Evolutionary conservation across 2,888 invertebrate genomes (phyloP).

Genomic region (Rhingia rostrata): DNA sequence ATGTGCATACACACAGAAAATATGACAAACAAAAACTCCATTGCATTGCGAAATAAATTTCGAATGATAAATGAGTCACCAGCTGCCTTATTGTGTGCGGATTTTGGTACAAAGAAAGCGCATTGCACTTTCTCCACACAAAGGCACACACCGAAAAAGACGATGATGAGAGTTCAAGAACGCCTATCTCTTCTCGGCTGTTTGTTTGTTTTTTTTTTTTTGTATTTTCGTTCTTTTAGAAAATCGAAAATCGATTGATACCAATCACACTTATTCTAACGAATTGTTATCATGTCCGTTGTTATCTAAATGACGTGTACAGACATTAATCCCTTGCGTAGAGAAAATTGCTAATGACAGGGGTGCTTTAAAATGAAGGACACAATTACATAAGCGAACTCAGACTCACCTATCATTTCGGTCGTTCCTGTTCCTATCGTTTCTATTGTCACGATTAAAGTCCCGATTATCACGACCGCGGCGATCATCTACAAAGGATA

Average conservation of each 20-base stretch:
- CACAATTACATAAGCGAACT: not conserved
- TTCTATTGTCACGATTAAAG: constrained; percentile 77
- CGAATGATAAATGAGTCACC: constrained; percentile 34
- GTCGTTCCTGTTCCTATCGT: constrained; percentile 65
- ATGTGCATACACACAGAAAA: not conserved
- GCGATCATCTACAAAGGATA: constrained; percentile 76
- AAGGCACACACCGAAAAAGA: constrained; percentile 23
- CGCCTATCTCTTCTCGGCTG: too few relatives aligned
- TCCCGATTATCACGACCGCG: constrained; percentile 77
- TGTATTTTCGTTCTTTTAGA: not conserved
- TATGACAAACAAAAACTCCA: not conserved
- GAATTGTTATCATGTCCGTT: not conserved
- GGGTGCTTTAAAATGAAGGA: too few relatives aligned
- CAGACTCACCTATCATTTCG: constrained; percentile 76
- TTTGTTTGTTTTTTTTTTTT: too few relatives aligned
- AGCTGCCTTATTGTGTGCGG: not conserved
- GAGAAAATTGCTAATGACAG: too few relatives aligned
- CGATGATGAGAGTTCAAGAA: not conserved
- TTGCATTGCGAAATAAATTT: constrained; percentile 5
- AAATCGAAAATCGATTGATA: not conserved
- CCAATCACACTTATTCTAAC: not conserved
- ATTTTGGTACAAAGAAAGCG: constrained; percentile 42
- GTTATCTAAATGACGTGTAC: not conserved
- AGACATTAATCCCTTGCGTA: not conserved
- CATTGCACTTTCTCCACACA: constrained; percentile 49